Conservation (phyloP, 2,797 vertebrate genomes). For the Picus viridis region DNA sequence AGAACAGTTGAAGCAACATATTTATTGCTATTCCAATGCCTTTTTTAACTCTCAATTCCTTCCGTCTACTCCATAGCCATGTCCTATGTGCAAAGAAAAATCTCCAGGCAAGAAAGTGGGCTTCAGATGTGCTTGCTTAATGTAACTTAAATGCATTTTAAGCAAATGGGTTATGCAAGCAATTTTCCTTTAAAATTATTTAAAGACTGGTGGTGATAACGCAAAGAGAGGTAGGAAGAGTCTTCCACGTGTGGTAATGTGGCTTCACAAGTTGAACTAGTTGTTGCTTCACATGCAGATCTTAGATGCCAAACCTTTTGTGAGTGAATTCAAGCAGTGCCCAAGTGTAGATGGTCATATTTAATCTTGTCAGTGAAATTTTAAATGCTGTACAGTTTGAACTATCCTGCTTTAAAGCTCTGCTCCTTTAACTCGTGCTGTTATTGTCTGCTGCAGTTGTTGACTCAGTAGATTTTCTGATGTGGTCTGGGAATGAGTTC, state of each 20-base stretch:
- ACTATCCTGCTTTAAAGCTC: slow-evolving; percentile 60
- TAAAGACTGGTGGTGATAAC: background rate
- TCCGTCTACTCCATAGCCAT: background rate
- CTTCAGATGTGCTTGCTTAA: background rate
- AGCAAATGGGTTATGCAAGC: slow-evolving; percentile 17
- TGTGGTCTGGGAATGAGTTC: slow-evolving; percentile 77
- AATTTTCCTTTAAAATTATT: slow-evolving; percentile 7
- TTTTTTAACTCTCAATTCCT: background rate
- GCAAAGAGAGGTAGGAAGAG: background rate
- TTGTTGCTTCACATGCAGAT: background rate
- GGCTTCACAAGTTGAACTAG: background rate
- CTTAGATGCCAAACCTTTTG: background rate
- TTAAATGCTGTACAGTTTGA: slow-evolving; percentile 61
- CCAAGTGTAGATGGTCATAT: slow-evolving; percentile 24
- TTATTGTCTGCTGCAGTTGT: slow-evolving; percentile 72
- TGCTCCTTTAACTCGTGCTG: slow-evolving; percentile 58
- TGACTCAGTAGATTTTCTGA: slow-evolving; percentile 77
- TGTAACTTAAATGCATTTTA: background rate
- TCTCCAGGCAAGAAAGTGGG: background rate
- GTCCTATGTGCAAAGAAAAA: background rate
- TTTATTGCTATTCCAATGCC: background rate
- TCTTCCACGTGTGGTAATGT: background rate
- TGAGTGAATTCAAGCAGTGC: background rate
- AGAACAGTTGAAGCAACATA: slow-evolving; percentile 6
- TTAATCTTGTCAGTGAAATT: slow-evolving; percentile 54